These are phyloP conservation scores for Eptesicus fuscus DNA, from an alignment of 2,113 vertebrate genomes.

Conservation along the genomic window DNA sequence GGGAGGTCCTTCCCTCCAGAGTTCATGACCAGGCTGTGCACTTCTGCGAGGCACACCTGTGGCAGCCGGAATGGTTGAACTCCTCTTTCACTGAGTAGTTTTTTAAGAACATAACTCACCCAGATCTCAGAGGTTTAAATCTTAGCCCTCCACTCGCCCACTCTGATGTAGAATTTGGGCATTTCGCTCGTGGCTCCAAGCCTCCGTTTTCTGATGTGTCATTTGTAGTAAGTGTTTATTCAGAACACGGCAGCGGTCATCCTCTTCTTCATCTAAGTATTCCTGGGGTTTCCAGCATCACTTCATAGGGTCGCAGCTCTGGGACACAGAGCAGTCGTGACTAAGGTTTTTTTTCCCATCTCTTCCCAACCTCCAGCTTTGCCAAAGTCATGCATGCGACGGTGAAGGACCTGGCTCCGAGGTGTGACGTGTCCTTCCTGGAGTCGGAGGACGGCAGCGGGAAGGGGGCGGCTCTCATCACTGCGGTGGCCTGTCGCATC, in stretches of 20 bases:
- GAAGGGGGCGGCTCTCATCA: slow-evolving; percentile 96
- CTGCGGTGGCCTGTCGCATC: slow-evolving; percentile 93
- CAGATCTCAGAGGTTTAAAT: not conserved
- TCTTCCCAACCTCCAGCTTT: slow-evolving; percentile 84
- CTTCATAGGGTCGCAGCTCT: not conserved
- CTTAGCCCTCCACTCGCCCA: not conserved
- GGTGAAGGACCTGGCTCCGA: slow-evolving; percentile 88
- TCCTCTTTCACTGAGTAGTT: not conserved
- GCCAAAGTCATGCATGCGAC: slow-evolving; percentile 91
- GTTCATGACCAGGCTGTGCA: not conserved
- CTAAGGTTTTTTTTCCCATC: not conserved
- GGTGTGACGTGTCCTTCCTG: slow-evolving; percentile 92
- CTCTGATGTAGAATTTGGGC: not conserved
- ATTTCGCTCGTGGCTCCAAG: not conserved
- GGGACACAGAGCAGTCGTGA: not conserved
- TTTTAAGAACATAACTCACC: not conserved
- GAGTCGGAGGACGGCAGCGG: slow-evolving; percentile 97
- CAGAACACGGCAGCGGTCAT: too few relatives aligned
- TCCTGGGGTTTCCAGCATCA: not conserved
- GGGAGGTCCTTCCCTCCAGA: not conserved
- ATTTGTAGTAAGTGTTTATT: not conserved
- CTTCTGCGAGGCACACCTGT: not conserved
- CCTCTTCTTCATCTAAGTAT: not conserved
- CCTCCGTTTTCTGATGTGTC: not conserved
- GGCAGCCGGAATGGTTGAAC: not conserved